Evolutionary conservation across 2,797 vertebrate genomes (phyloP).

Genomic region (Graptemys geographica): DNA sequence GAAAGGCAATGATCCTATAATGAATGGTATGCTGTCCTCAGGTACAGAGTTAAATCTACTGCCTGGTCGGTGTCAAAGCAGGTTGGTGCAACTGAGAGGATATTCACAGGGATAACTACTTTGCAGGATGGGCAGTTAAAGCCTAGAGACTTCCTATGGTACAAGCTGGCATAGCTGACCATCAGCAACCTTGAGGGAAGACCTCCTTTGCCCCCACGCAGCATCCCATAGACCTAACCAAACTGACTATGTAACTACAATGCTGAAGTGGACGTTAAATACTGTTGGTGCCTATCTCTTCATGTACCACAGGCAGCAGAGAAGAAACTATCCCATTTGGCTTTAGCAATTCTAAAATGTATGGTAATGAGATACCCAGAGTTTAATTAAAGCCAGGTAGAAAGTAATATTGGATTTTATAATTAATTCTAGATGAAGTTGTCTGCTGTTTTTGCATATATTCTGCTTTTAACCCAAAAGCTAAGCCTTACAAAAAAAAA

Average conservation of each 20-base stretch:
- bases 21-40: too few species aligned
- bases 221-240: background rate
- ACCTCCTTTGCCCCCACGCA: too few species aligned
- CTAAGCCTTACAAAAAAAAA: constrained; percentile 6
- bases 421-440: constrained; percentile 3
- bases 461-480: constrained; percentile 5
- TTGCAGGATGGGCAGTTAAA: background rate
- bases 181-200: too few species aligned
- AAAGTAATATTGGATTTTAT: constrained; percentile 1
- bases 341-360: background rate
- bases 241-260: background rate
- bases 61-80: too few species aligned
- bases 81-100: too few species aligned
- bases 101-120: background rate
- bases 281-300: too few species aligned
- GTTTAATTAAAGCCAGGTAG: background rate
- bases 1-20: too few species aligned
- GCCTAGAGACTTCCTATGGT: too few species aligned
- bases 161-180: too few species aligned
- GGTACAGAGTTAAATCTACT: too few species aligned
- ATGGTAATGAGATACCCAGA: background rate
- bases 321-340: background rate
- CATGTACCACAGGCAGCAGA: too few species aligned
- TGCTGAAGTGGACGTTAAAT: background rate
- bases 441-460: background rate